Base-by-base conservation (phyloP, 1,140 invertebrate species). In the Medauroidea extradentata region DNA sequence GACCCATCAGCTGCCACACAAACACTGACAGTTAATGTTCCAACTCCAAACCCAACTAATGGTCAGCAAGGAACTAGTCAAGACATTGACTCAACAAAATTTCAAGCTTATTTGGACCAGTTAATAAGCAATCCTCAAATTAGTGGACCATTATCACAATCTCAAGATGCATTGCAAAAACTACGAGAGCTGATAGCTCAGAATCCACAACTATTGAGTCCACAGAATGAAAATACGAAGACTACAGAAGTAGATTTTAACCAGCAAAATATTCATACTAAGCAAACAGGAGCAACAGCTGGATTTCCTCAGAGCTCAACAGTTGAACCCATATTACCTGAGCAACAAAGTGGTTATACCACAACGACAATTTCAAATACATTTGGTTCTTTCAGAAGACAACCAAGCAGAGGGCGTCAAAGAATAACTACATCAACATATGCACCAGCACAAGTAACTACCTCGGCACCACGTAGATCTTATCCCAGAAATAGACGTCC, bases 341-440 rank as follows among this genome's bases (percentile, higher is more conserved):
- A 50, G 19, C 13, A 23, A 14, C 48, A 23, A 23, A 23, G 21
- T 18, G 14, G 8, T 8, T 25, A 23, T n/a, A n/a, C n/a, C 14
- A 27, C 23, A 50, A 50, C 23, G 8, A 27, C 48, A 25, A 27
- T 50, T 18, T 25, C 27, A 25, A 8, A 19, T 25, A 27, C 23
- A 50, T 25, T 50, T 14, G 14, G 27, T 25, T 50, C 23, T 50
- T 50, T 50, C 14, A 50, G 21, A 8, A n/a, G 21, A 19, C 48
- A 50, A 50, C 48, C 21, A 16, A 50, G 27, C 27, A 50, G 27
- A 50, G n/a, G 23, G 14, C 48, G 48, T 23, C 21, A 50, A 50
- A 11, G 27, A 23, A 27, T 25, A 50, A 23, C 14, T 16, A 18
- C 27, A 25, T 14, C 14, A 3, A 23, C 21, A 50, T 8, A 16